Conservation (phyloP, 2,113 vertebrate genomes). For the Bucco capensis region DNA sequence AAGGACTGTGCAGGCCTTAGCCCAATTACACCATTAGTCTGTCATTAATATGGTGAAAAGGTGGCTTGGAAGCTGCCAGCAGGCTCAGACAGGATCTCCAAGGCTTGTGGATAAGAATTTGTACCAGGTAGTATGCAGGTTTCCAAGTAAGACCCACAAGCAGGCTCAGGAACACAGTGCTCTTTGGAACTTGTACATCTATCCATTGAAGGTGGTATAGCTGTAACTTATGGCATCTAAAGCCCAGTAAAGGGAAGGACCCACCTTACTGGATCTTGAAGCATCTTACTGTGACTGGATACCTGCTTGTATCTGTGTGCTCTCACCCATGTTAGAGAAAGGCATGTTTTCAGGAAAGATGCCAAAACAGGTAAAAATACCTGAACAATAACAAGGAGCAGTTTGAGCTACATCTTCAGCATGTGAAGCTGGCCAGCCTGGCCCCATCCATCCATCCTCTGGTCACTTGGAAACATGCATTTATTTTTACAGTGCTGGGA, state of each 20-base stretch:
- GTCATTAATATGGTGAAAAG: not conserved
- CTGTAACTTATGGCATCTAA: not conserved
- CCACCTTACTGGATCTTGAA: not conserved
- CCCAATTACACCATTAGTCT: not conserved
- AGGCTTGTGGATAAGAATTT: not conserved
- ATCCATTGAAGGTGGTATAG: not conserved
- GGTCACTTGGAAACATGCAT: accelerated
- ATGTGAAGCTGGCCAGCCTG: not conserved
- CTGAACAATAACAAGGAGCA: not conserved
- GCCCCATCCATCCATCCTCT: not conserved
- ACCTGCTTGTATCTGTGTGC: not conserved
- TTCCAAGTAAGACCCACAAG: not conserved
- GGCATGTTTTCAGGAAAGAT: not conserved
- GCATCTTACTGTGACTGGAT: not conserved
- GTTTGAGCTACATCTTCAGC: not conserved
- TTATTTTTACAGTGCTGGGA: not conserved
- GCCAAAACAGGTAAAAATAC: not conserved
- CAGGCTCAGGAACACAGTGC: not conserved
- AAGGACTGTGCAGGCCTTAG: not conserved
- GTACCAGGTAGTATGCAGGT: not conserved
- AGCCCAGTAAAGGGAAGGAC: not conserved
- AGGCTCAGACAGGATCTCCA: not conserved
- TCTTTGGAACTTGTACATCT: not conserved
- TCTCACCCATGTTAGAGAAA: not conserved
- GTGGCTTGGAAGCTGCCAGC: not conserved